Evolutionary conservation across 23 tunicate species (phyloP).

Genomic region (Trididemnum miniatum): DNA sequence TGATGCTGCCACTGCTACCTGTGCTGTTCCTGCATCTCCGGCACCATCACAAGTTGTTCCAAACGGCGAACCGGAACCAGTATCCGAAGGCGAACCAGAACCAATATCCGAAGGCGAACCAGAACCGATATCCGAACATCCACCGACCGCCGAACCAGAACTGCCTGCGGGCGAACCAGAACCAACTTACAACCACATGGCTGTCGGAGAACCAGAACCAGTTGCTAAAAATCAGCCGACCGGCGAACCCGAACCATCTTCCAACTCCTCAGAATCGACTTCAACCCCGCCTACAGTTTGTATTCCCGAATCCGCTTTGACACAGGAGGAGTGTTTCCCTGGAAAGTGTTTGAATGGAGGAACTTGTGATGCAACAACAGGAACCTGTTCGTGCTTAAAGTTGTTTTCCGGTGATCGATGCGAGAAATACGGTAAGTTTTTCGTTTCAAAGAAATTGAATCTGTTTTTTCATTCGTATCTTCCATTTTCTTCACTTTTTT

Average conservation of each 20-base stretch:
- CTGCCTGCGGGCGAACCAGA: constrained; percentile 42
- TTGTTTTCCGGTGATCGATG: constrained; percentile 68
- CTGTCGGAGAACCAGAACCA: constrained; percentile 38
- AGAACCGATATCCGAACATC: constrained; percentile 40
- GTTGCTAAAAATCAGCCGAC: not conserved
- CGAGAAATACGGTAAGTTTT: constrained; percentile 36
- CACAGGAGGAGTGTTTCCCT: constrained; percentile 28
- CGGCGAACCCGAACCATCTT: not conserved
- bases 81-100: constrained; percentile 26
- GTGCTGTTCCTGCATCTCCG: constrained; percentile 15
- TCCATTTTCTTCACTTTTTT: too few species aligned
- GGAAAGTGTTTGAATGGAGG: constrained; percentile 84
- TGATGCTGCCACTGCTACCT: constrained; percentile 7
- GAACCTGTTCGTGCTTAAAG: constrained; percentile 57
- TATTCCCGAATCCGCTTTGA: constrained; percentile 27
- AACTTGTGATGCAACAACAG: constrained; percentile 48
- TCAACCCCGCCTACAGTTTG: too few species aligned
- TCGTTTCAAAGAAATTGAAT: too few species aligned
- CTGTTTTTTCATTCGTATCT: too few species aligned
- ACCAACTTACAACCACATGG: constrained; percentile 25
- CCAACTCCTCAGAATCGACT: constrained; percentile 1
- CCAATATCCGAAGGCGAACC: constrained; percentile 31
- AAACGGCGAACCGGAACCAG: constrained; percentile 44
- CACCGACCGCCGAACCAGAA: constrained; percentile 54
- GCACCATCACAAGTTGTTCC: constrained; percentile 33